A percentile compares a stretch with the other conserved stretches of the same genome.
Evolutionary conservation across 2,888 invertebrate species (phyloP).

Genomic region (Gandaritis pyraliata): DNA sequence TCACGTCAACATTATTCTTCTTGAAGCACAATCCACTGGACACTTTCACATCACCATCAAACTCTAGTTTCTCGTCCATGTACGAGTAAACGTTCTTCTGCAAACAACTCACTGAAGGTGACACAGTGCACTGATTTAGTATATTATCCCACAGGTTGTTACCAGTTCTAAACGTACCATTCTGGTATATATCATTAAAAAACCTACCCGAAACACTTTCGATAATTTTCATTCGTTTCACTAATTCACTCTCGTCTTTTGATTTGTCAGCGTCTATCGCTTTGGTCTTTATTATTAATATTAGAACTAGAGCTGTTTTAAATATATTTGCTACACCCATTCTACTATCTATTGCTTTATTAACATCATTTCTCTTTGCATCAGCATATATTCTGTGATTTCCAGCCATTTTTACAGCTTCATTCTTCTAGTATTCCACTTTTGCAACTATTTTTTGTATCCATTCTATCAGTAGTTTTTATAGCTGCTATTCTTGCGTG

Average conservation of each 20-base stretch:
- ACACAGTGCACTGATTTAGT: conserved; percentile 87
- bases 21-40: conserved; percentile 86
- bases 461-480: conserved; percentile 21
- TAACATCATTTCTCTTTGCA: conserved; percentile 20
- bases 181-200: conserved; percentile 71
- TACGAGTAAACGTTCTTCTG: conserved; percentile 91
- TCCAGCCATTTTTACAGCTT: conserved; percentile 30
- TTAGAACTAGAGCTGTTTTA: conserved; percentile 55
- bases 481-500: conserved; percentile 7
- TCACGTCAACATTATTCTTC: conserved; percentile 86
- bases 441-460: conserved; percentile 2
- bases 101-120: conserved; percentile 89
- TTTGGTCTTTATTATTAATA: conserved; percentile 57
- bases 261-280: conserved; percentile 51
- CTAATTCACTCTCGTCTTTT: conserved; percentile 57
- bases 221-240: conserved; percentile 63
- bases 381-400: conserved; percentile 22
- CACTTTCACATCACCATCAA: conserved; percentile 86
- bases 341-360: conserved; percentile 28
- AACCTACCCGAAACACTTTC: conserved; percentile 68
- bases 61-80: conserved; percentile 86
- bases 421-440: neutral
- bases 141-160: conserved; percentile 90
- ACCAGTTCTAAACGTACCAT: conserved; percentile 82
- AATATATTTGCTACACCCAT: conserved; percentile 48